A percentile compares a stretch with the other conserved stretches of the same genome.
Conservation (phyloP, 2,113 vertebrate genomes). For the Cavia porcellus region DNA sequence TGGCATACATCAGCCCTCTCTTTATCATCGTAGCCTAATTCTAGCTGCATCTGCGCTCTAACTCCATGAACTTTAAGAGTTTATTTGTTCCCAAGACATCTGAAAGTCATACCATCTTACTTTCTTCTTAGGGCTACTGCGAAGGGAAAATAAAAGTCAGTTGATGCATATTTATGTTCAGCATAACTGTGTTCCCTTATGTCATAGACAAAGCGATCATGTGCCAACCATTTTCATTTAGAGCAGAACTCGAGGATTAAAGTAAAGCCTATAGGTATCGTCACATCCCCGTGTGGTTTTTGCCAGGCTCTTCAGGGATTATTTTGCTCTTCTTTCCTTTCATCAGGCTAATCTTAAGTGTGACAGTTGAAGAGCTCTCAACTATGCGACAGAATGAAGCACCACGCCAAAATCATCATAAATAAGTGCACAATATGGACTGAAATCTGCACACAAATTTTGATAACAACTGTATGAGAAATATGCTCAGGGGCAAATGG, state of each 20-base stretch:
- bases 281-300: background rate
- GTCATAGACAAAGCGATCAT: background rate
- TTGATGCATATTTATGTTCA: background rate
- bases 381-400: background rate
- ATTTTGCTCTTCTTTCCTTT: background rate
- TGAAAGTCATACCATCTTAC: background rate
- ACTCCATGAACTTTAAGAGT: background rate
- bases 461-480: slow-evolving; percentile 11
- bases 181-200: background rate
- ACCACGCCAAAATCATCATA: background rate
- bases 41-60: background rate
- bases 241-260: background rate
- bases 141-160: slow-evolving; percentile 18
- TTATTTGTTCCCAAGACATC: background rate
- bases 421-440: background rate
- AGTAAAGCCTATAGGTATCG: background rate
- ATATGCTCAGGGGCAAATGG: background rate
- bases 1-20: background rate
- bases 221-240: background rate
- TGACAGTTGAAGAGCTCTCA: background rate
- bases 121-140: background rate
- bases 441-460: background rate
- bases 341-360: background rate
- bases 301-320: background rate
- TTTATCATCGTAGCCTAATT: background rate